Evolutionary conservation across 2,797 vertebrate species (phyloP), one percentile per base, ranked within the genome.

Genomic region (Eleutherodactylus coqui): DNA sequence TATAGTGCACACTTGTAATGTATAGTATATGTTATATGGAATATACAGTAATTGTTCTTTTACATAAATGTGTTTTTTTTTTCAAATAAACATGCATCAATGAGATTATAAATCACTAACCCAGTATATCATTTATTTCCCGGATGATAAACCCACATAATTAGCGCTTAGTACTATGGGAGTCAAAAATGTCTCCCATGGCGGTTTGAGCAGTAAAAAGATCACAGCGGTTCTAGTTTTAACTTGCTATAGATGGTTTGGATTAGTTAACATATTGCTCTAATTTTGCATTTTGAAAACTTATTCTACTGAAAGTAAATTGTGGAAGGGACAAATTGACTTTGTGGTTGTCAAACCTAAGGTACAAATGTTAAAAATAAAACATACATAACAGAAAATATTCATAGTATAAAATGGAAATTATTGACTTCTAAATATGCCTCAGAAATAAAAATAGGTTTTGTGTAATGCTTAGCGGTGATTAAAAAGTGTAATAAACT

Each of bases 401-500:
- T 41, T 11, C 34, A 70, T 5, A 43, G 38, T 27, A 45, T 45
- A 5, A 72, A 13, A 11, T n/a, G 11, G 21, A 43, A 27, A 14
- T 72, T n/a, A 41, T 70, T 70, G 64, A 9, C 7, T 41, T 69
- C 34, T 69, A 41, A 38, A 38, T 38, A 69, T 21, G 24, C 24
- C 24, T 43, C 24, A 27, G 10, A n/a, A 72, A 72, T 72, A 43
- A 72, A 72, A 72, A 72, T 43, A n/a, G 36, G 43, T 70, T 70
- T 60, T 27, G 29, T 60, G 9, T 70, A 70, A 70, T 17, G 1
- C 7, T 27, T 43, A n/a, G 5, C 38, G 45, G 43, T 43, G 69
- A 72, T 72, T 72, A 72, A 72, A 72, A 43, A 41, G 69, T 72
- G 69, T 45, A 72, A 45, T n/a, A 27, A 67, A 45, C 24, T 49